Base-by-base conservation (phyloP, 2,888 invertebrate species). In the Trichogramma dendrolimi region DNA sequence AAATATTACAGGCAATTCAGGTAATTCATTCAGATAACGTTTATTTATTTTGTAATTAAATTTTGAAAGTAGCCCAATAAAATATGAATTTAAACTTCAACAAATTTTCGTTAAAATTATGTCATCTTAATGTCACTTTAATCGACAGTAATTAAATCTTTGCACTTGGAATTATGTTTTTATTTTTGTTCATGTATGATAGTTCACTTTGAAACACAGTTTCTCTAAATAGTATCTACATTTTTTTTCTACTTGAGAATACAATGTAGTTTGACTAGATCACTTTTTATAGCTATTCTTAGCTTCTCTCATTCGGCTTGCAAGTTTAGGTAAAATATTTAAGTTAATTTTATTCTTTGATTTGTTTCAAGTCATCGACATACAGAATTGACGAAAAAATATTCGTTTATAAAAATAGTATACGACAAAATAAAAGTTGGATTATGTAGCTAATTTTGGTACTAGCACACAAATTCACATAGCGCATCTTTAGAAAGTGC, bases 201-300 rank as follows among this genome's bases (percentile, higher is more conserved):
- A 27, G 27, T 50, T 53, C 54, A 47, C 49, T 51, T 42, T 55
- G 47, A 50, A 57, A 54, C 50, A 55, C 55, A 43, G 44, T 51
- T 55, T 49, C 51, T 42, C 57, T 65, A 60, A 53, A 55, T 60
- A 53, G 60, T 62, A 65, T 60, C 55, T 58, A 62, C 52, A 58
- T 59, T 58, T 56, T 53, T 62, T 38, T 59, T 67, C 61, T 27
- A 67, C 66, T 58, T 67, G 68, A 70, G 67, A 71, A 64, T 69
- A 68, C 70, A 70, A 70, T 69, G 73, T 27, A 27, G 27, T 71
- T 74, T 78, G 78, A 78, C 78, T 78, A 78, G 78, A 79, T 78
- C 72, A 75, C 72, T 70, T 73, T 58, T 59, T 47, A 60, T 61
- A 55, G 58, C 60, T 65, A 61, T 59, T 54, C 39, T 61, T 59